Conservation (phyloP, 2,888 invertebrate species). For the Pollenia labialis region DNA sequence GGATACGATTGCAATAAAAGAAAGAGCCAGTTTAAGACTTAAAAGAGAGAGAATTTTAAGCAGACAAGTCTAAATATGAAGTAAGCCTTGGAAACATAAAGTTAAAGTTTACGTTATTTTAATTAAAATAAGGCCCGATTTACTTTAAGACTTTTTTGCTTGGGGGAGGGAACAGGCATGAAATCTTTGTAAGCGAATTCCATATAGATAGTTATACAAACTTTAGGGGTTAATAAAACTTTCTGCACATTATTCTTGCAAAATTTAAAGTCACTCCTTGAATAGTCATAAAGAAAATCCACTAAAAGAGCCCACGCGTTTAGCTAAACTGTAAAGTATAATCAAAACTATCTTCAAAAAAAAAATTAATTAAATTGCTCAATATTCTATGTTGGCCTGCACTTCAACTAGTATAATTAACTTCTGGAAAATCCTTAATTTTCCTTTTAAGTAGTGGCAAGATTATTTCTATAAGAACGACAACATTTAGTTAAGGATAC, state of each 20-base stretch:
- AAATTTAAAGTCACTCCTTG: too few relatives aligned
- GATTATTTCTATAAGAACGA: too few relatives aligned
- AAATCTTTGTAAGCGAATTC: too few relatives aligned
- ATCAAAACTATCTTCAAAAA: slow-evolving; percentile 1
- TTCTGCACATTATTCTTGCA: too few relatives aligned
- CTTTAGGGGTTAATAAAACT: too few relatives aligned
- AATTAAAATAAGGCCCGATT: not conserved
- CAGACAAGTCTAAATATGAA: not conserved
- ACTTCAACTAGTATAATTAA: not conserved
- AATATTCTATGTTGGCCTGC: not conserved
- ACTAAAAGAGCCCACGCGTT: too few relatives aligned
- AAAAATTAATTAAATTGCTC: slow-evolving; percentile 27
- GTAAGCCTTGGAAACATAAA: not conserved
- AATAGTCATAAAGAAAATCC: too few relatives aligned
- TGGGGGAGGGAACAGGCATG: too few relatives aligned
- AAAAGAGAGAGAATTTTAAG: not conserved
- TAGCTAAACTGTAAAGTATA: slow-evolving; percentile 8
- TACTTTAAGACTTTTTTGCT: too few relatives aligned
- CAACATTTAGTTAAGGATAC: not conserved
- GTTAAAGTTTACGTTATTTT: not conserved
- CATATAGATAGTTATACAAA: too few relatives aligned
- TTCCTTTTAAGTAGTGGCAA: too few relatives aligned
- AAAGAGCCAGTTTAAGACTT: not conserved
- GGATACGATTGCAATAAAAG: not conserved
- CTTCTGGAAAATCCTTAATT: not conserved